Percentiles rank a stretch among this genome's conserved stretches.
Conservation (phyloP, 2,797 vertebrate genomes). For the Typhlichthys eigenmanni region DNA sequence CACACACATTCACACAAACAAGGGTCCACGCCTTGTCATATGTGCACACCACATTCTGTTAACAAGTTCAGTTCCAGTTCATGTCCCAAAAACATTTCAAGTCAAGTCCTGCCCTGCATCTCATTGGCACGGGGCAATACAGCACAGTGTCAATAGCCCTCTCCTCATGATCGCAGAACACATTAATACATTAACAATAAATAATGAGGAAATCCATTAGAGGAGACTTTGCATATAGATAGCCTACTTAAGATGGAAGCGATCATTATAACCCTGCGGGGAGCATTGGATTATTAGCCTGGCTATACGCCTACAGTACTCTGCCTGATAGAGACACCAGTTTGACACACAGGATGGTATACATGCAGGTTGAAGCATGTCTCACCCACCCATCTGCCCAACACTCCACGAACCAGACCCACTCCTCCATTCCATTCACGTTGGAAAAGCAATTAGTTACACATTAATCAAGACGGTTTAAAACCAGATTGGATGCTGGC, state of each 20-base stretch:
- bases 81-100: too few species aligned
- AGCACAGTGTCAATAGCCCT: slow-evolving; percentile 56
- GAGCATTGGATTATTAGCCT: slow-evolving; percentile 74
- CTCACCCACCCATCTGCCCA: neutral
- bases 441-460: slow-evolving; percentile 18
- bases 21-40: too few species aligned
- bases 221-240: slow-evolving; percentile 85
- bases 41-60: too few species aligned
- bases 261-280: slow-evolving; percentile 76
- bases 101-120: neutral
- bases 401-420: neutral
- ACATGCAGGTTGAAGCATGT: neutral
- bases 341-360: neutral
- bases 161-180: slow-evolving; percentile 58
- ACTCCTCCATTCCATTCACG: neutral
- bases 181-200: slow-evolving; percentile 83
- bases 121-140: slow-evolving; percentile 25
- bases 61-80: too few species aligned
- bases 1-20: neutral
- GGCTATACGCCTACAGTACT: slow-evolving; percentile 56
- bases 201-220: slow-evolving; percentile 85
- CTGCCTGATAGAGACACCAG: slow-evolving; percentile 56
- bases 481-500: slow-evolving; percentile 1
- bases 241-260: slow-evolving; percentile 80
- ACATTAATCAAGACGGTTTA: slow-evolving; percentile 17